Conservation (phyloP, 1,140 invertebrate species). For the Saccostrea cuccullata region DNA sequence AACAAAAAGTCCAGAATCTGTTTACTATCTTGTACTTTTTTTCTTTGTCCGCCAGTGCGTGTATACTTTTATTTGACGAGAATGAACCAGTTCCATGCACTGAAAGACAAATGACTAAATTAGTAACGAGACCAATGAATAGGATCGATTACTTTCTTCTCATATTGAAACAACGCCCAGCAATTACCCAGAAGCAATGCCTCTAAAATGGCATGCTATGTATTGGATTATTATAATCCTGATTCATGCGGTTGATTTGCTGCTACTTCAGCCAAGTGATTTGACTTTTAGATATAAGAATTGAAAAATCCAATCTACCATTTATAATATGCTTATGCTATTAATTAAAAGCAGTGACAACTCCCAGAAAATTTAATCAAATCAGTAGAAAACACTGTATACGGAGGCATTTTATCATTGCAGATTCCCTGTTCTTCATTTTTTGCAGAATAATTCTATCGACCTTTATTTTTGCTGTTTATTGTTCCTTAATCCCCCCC, state of each 20-base stretch:
- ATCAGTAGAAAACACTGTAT: too few relatives aligned
- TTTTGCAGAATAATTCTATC: neutral
- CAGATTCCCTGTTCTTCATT: neutral
- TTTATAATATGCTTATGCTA: neutral
- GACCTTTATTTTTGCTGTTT: neutral
- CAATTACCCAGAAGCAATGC: neutral
- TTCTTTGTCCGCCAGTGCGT: too few relatives aligned
- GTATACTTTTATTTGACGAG: too few relatives aligned
- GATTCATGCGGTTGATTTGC: neutral
- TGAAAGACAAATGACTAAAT: neutral
- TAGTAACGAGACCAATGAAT: neutral
- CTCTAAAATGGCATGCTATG: neutral
- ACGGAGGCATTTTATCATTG: neutral
- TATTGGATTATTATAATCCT: neutral
- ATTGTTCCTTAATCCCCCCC: neutral
- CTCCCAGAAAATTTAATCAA: too few relatives aligned
- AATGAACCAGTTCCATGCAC: neutral
- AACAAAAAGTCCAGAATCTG: too few relatives aligned
- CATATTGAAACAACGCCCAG: slow-evolving; percentile 13
- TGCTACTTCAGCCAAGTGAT: neutral
- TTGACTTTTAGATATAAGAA: neutral
- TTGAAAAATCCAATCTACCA: too few relatives aligned
- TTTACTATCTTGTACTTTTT: too few relatives aligned
- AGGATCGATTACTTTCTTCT: neutral
- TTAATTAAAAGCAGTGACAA: too few relatives aligned